Evolutionary conservation across 2,888 invertebrate genomes (phyloP), one percentile per base, ranked within the genome.

Genomic region (Oligia fasciuncula): DNA sequence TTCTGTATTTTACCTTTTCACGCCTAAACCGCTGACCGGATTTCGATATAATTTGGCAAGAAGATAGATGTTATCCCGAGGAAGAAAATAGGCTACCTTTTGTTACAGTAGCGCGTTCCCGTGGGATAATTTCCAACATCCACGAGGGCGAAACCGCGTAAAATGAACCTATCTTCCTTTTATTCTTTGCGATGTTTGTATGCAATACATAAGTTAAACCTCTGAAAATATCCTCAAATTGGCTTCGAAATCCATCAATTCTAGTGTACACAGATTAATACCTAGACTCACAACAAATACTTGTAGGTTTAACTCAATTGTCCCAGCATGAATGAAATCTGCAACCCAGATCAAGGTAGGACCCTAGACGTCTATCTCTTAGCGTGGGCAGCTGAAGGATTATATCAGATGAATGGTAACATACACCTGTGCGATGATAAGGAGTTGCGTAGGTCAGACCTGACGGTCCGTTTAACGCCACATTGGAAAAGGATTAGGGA

Each of bases 391-490:
- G 63, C 40, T 73, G n/a, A 70, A 69, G 73, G 79, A 74, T 85
- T 85, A 63, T 81, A 82, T 82, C 78, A 79, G 82, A 85, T 79
- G 79, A 88, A 85, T 76, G 75, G 79, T 57, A n/a, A 85, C 73
- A 85, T 87, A 83, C 80, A 85, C 88, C 89, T 90, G 84, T 46
- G 35, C 8, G 11, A 40, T 43, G 74, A 78, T 85, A 85, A 81
- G 72, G 9, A 75, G 23, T 40, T 84, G 84, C 85, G 84, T 84
- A 84, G 81, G 91, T 90, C 78, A 85, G 67, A 65, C 49, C 70
- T 40, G 68, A 72, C 72, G 51, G 60, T 43, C 69, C 29, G 40
- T 57, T 66, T 73, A 49, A 65, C 5, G 54, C 6, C 40, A 60
- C 29, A 62, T 81, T n/a, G 17, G 69, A 29, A 17, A 40, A 46